Evolutionary conservation across 2,113 vertebrate species (phyloP).

Genomic region (Grantiella picta): DNA sequence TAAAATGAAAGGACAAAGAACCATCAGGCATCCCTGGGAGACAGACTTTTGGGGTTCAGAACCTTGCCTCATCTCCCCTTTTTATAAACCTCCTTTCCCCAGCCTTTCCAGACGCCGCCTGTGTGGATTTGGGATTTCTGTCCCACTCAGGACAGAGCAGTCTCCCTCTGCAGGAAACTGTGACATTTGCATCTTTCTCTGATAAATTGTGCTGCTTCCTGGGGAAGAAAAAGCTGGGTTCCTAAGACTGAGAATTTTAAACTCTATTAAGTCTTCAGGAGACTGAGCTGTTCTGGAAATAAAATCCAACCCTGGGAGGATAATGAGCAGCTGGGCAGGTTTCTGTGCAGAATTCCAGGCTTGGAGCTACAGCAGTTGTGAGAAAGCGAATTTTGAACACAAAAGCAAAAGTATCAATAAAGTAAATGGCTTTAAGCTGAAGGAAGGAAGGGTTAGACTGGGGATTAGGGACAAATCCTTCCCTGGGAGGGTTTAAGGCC

Average conservation of each 20-base stretch:
- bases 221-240: fast-evolving
- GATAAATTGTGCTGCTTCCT: too few relatives aligned
- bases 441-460: neutral
- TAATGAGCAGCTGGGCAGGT: neutral
- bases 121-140: neutral
- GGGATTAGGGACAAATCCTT: neutral
- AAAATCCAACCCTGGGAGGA: too few relatives aligned
- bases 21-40: neutral
- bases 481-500: neutral
- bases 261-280: neutral
- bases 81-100: neutral
- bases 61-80: neutral
- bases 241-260: neutral
- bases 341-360: neutral
- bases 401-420: neutral
- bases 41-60: neutral
- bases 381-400: neutral
- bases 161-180: neutral
- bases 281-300: neutral
- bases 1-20: too few relatives aligned
- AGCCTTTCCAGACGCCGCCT: neutral
- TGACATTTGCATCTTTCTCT: neutral
- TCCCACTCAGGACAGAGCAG: neutral
- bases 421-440: neutral
- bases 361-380: fast-evolving